Conservation (phyloP, 2,888 invertebrate genomes). For the Drosophila leonis region DNA sequence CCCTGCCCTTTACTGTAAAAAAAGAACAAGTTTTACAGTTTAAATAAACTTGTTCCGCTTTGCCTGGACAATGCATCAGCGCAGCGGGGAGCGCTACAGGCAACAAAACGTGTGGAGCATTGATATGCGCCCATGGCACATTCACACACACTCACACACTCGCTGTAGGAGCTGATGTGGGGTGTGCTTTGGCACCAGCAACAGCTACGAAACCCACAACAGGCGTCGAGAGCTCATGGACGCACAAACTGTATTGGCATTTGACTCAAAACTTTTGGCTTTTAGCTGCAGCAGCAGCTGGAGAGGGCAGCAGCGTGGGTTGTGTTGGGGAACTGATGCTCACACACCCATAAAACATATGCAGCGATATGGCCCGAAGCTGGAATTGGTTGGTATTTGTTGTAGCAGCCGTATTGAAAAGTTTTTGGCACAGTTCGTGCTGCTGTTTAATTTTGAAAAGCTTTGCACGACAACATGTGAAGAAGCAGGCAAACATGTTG, state of each 20-base stretch:
- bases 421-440: slow-evolving; percentile 71
- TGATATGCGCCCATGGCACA: slow-evolving; percentile 70
- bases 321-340: background rate
- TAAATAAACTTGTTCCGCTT: slow-evolving; percentile 78
- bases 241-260: slow-evolving; percentile 76
- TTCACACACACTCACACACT: background rate
- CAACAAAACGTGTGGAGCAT: slow-evolving; percentile 68
- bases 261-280: slow-evolving; percentile 78
- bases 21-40: slow-evolving; percentile 70
- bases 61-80: slow-evolving; percentile 67
- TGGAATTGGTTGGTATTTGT: slow-evolving; percentile 56
- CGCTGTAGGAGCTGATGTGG: background rate
- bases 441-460: slow-evolving; percentile 77
- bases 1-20: slow-evolving; percentile 6
- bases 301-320: background rate
- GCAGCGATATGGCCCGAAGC: slow-evolving; percentile 51
- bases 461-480: slow-evolving; percentile 66
- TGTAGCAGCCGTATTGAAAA: slow-evolving; percentile 67
- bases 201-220: slow-evolving; percentile 41
- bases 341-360: slow-evolving; percentile 58
- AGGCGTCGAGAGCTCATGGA: slow-evolving; percentile 56
- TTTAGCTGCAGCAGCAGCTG: slow-evolving; percentile 20
- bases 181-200: slow-evolving; percentile 11
- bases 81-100: slow-evolving; percentile 27
- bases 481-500: slow-evolving; percentile 57